phyloP scores from a whole-genome alignment of 2,888 invertebrate species.

The Neoscelio sp. region DNA sequence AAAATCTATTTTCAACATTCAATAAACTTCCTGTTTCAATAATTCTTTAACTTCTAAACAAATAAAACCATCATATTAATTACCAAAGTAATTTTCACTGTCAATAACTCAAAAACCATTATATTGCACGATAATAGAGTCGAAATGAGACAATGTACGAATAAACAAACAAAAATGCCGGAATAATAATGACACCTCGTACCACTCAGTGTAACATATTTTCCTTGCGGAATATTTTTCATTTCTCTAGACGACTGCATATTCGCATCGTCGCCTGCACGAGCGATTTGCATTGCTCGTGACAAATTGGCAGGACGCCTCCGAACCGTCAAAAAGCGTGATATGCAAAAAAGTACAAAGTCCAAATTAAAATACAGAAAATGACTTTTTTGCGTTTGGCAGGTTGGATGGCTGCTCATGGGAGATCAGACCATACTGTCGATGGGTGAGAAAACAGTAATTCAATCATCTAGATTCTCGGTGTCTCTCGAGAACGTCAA shows the following conservation, averaged over 20 bases:
- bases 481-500: slow-evolving; percentile 84
- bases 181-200: background rate
- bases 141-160: too few relatives aligned
- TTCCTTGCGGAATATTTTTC: slow-evolving; percentile 17
- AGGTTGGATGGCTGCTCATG: slow-evolving; percentile 91
- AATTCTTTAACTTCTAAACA: too few relatives aligned
- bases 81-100: too few relatives aligned
- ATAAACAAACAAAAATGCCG: too few relatives aligned
- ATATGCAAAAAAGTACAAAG: slow-evolving; percentile 31
- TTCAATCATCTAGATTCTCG: slow-evolving; percentile 89
- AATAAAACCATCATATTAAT: too few relatives aligned
- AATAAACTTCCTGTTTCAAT: too few relatives aligned
- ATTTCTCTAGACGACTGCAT: slow-evolving; percentile 8
- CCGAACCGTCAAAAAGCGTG: slow-evolving; percentile 24
- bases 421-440: slow-evolving; percentile 91
- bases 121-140: too few relatives aligned
- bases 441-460: slow-evolving; percentile 89
- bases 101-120: too few relatives aligned
- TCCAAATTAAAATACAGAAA: slow-evolving; percentile 25
- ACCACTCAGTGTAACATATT: slow-evolving; percentile 1
- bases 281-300: slow-evolving; percentile 29
- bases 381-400: slow-evolving; percentile 65
- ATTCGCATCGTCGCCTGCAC: slow-evolving; percentile 13
- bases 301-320: slow-evolving; percentile 40
- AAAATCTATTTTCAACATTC: too few relatives aligned